Base-by-base conservation (phyloP, 1,140 invertebrate species). In the Cydia splendana region DNA sequence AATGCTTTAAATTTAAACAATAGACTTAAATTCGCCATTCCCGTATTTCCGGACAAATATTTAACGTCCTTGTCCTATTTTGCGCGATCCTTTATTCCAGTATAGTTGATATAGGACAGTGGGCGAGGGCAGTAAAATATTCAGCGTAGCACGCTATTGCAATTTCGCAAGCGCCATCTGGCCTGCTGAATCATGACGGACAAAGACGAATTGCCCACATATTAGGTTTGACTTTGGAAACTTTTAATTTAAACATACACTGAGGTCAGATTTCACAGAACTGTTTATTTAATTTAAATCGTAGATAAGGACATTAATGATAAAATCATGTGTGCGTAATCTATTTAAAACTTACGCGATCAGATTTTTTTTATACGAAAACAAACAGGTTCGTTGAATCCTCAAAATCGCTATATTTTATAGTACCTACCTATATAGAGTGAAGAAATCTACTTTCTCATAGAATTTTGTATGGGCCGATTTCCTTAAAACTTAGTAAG, bases 121-220 rank as follows among this genome's bases (percentile, higher is more conserved):
- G 42, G 76, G 71, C 73, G 28, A 76, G 53, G 30, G 30, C 67
- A 38, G 65, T 84, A 76, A 82, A 82, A 79, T 78, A 82, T 81
- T 80, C 81, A 80, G 24, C 18, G 13, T 76, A 74, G 79, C 77
- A 77, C 67, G 78, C 83, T 81, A 80, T 79, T 78, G 79, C 65
- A 79, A 73, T 76, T 75, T 65, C 77, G 71, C 78, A 77, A 77
- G 71, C 79, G 80, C 78, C 76, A 76, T 74, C 75, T 75, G 75
- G 67, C 48, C 15, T 30, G 24, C 76, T 57, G 76, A 77, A 69
- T 76, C 42, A 76, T 65, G 20, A 69, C 20, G 67, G 45, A 24
- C 38, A 65, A 20, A 53, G 15, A 4, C 15, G 67, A 38, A 18
- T 71, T n/a, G 34, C 38, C n/a, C 65, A 34, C 65, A 67, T 71